Conservation (phyloP, 1,140 invertebrate genomes). For the Eumaeus atala region DNA sequence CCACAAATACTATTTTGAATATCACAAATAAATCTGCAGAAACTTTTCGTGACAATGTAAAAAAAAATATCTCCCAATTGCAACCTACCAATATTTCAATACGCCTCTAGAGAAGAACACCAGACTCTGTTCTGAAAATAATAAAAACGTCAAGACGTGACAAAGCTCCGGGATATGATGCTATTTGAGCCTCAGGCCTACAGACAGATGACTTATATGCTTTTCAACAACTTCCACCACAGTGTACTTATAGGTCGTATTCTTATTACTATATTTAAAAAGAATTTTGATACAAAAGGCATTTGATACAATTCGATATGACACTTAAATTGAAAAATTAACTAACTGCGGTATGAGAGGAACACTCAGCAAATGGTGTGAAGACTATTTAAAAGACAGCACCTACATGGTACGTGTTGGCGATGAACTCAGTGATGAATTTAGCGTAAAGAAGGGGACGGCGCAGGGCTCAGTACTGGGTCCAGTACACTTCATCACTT, state of each 20-base stretch:
- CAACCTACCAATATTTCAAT: background rate
- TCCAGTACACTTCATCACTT: too few relatives aligned
- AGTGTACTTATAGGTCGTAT: too few relatives aligned
- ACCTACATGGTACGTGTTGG: background rate
- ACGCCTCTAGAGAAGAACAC: background rate
- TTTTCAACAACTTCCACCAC: too few relatives aligned
- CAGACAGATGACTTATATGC: too few relatives aligned
- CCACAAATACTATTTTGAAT: too few relatives aligned
- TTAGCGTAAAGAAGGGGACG: too few relatives aligned
- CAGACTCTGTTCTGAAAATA: background rate
- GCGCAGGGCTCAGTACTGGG: too few relatives aligned
- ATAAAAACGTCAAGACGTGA: background rate
- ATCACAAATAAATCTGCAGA: background rate
- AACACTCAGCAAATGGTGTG: background rate
- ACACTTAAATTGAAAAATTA: background rate
- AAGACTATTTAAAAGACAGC: slow-evolving; percentile 2
- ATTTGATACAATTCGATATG: background rate
- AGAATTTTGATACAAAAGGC: too few relatives aligned
- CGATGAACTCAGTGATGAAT: too few relatives aligned
- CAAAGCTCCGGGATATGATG: background rate
- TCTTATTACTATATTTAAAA: too few relatives aligned
- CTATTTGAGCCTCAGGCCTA: background rate
- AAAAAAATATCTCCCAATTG: background rate
- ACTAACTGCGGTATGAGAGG: background rate
- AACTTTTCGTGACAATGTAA: background rate